Evolutionary conservation across 2,113 vertebrate genomes (phyloP).

Genomic region (Benitochromis conjunctus): DNA sequence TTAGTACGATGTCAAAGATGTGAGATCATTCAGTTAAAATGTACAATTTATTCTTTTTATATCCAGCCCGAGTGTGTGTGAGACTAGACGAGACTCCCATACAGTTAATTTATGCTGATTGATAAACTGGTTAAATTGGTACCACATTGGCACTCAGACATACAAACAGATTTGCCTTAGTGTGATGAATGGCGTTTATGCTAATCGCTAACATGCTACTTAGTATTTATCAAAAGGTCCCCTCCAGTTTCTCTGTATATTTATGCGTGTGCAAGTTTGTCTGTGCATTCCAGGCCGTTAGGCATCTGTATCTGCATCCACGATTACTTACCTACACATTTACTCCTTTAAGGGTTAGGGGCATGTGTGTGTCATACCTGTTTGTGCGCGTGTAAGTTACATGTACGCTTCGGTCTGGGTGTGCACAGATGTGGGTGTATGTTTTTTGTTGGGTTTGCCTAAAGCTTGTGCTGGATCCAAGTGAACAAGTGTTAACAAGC

Average conservation of each 20-base stretch:
- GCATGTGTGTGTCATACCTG: neutral
- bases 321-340: neutral
- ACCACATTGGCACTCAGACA: neutral
- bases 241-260: neutral
- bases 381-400: neutral
- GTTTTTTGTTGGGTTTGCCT: conserved; percentile 25
- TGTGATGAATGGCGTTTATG: neutral
- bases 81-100: neutral
- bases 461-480: conserved; percentile 40
- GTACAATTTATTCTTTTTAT: neutral
- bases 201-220: neutral
- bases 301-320: neutral
- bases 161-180: neutral
- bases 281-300: neutral
- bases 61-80: neutral
- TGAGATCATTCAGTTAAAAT: neutral
- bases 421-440: conserved; percentile 31
- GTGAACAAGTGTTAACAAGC: conserved; percentile 75
- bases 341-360: neutral
- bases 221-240: neutral
- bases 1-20: neutral
- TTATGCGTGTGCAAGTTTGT: neutral
- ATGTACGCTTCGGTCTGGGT: neutral
- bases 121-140: neutral
- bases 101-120: neutral